Evolutionary conservation across 2,888 invertebrate genomes (phyloP).

Genomic region (Epinotia bilunana): DNA sequence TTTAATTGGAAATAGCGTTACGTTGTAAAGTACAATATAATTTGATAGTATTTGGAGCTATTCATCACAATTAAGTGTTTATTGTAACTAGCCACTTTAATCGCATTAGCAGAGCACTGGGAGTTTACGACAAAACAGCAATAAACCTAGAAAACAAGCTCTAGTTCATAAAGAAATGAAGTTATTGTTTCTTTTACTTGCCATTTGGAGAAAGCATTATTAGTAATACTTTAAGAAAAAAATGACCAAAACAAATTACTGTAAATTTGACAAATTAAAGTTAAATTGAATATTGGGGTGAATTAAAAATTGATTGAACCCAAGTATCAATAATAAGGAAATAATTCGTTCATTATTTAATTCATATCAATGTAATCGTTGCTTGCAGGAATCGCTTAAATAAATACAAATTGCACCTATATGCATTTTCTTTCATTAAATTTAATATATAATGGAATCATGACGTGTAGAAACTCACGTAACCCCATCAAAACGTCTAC

Average conservation of each 20-base stretch:
- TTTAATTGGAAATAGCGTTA: slow-evolving; percentile 65
- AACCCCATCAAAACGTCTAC: slow-evolving; percentile 2
- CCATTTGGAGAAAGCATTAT: too few relatives aligned
- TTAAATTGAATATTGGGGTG: too few relatives aligned
- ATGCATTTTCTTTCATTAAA: too few relatives aligned
- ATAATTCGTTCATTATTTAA: neutral
- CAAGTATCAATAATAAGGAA: too few relatives aligned
- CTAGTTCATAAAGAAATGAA: slow-evolving; percentile 6
- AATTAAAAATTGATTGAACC: too few relatives aligned
- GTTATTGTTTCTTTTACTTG: neutral
- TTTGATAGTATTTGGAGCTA: slow-evolving; percentile 53
- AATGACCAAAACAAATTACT: too few relatives aligned
- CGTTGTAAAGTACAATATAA: slow-evolving; percentile 55
- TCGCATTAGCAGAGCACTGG: slow-evolving; percentile 48
- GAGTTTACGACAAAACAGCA: slow-evolving; percentile 55
- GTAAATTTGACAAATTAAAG: neutral
- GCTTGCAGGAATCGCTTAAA: neutral
- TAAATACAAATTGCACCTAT: too few relatives aligned
- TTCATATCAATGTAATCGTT: neutral
- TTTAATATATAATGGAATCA: too few relatives aligned
- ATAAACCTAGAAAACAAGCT: slow-evolving; percentile 29
- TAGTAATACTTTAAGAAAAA: too few relatives aligned
- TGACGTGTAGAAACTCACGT: neutral
- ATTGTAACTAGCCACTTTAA: slow-evolving; percentile 65
- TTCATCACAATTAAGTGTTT: slow-evolving; percentile 70